These are phyloP conservation scores for Brienomyrus brachyistius DNA, from an alignment of 2,113 vertebrate species.

Conservation along the genomic window DNA sequence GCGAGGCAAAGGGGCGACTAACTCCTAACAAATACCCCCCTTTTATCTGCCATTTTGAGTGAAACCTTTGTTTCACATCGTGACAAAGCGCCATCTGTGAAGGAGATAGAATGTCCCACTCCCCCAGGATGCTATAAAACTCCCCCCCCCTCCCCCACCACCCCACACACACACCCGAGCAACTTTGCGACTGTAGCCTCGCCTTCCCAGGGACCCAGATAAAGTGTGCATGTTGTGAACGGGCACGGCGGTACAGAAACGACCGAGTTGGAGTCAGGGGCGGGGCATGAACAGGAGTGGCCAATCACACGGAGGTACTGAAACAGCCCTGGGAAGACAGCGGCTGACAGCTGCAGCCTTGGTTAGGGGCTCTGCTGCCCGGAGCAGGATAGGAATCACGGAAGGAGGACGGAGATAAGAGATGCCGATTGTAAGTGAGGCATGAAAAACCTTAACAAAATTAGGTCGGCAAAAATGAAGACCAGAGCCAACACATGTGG, in stretches of 20 bases:
- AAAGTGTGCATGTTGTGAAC: not conserved
- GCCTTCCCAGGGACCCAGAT: not conserved
- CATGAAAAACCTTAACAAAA: not conserved
- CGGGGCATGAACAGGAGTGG: not conserved
- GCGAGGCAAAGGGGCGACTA: not conserved
- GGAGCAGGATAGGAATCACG: not conserved
- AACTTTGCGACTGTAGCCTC: not conserved
- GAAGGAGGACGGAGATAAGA: not conserved
- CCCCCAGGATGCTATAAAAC: not conserved
- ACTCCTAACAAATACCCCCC: not conserved
- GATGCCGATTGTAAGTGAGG: not conserved
- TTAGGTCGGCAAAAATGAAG: not conserved
- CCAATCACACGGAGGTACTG: not conserved
- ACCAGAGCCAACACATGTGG: not conserved
- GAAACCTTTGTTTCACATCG: not conserved
- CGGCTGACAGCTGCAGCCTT: not conserved
- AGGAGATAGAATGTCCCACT: not conserved
- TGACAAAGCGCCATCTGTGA: not conserved
- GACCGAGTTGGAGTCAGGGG: not conserved
- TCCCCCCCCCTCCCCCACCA: not conserved
- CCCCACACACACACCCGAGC: not conserved
- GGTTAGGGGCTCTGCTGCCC: not conserved
- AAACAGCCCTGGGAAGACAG: not conserved
- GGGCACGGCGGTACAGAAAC: not conserved
- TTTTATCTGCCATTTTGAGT: not conserved